phyloP scores from a whole-genome alignment of 2,797 vertebrate species.

The Cuculus canorus region DNA sequence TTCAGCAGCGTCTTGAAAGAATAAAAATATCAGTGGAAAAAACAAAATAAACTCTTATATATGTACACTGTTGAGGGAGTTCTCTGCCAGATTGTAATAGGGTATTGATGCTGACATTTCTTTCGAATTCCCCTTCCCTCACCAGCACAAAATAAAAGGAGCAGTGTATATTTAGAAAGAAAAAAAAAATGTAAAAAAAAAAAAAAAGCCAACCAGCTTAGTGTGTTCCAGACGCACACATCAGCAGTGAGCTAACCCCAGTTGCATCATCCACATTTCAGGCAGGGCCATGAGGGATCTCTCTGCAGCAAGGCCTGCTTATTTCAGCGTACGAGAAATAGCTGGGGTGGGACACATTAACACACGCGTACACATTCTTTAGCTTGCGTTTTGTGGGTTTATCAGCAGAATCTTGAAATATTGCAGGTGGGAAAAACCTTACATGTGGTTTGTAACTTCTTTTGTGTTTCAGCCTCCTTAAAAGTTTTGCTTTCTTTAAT shows the following conservation, averaged over 20 bases:
- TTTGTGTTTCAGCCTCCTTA: not conserved
- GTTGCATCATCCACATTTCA: slow-evolving; percentile 68
- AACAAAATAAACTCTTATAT: not conserved
- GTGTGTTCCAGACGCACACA: slow-evolving; percentile 57
- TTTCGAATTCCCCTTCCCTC: not conserved
- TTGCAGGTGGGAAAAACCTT: slow-evolving; percentile 22
- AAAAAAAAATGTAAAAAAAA: not conserved
- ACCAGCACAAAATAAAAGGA: slow-evolving; percentile 40
- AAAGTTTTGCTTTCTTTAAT: not conserved
- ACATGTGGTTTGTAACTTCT: not conserved
- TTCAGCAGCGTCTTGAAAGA: not conserved
- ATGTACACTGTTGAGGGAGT: slow-evolving; percentile 2
- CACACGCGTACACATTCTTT: not conserved
- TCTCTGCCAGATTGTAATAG: not conserved
- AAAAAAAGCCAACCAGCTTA: not conserved
- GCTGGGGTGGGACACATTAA: slow-evolving; percentile 27
- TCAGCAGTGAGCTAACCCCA: slow-evolving; percentile 69
- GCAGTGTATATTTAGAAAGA: slow-evolving; percentile 20
- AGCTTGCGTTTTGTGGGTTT: slow-evolving; percentile 11
- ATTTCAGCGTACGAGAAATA: not conserved
- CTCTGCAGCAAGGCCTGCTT: not conserved
- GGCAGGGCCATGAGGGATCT: slow-evolving; percentile 55
- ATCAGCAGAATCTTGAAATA: slow-evolving; percentile 46
- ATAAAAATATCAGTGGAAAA: not conserved
- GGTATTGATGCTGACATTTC: not conserved